Evolutionary conservation across 2,797 vertebrate species (phyloP).

Genomic region (Halcyon smyrnensis): DNA sequence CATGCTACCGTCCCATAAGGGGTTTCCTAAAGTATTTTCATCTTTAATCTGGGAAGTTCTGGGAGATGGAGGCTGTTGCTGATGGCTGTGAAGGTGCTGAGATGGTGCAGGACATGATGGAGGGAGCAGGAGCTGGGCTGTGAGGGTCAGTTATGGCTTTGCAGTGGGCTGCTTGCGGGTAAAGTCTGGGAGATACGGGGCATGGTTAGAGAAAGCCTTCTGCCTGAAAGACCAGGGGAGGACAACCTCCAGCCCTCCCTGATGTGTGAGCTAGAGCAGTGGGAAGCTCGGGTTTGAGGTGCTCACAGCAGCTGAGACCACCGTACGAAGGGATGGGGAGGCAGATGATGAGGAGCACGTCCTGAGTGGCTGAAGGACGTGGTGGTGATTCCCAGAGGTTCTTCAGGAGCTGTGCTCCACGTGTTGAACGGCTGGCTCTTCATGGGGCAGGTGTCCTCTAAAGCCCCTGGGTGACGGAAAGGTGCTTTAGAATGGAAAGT

Average conservation of each 20-base stretch:
- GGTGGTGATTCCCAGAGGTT: too few relatives aligned
- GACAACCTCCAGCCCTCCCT: not conserved
- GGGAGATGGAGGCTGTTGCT: not conserved
- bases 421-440: too few relatives aligned
- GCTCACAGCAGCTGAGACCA: not conserved
- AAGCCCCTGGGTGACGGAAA: too few relatives aligned
- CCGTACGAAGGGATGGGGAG: too few relatives aligned
- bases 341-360: not conserved
- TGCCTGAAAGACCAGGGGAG: not conserved
- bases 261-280: accelerated
- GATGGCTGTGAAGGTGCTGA: not conserved
- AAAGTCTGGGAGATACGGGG: not conserved
- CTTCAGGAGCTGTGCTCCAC: too few relatives aligned
- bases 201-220: not conserved
- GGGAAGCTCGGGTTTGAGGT: not conserved
- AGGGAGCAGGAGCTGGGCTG: not conserved
- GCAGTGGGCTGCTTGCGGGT: not conserved
- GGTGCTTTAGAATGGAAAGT: too few relatives aligned
- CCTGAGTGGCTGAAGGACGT: too few relatives aligned
- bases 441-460: too few relatives aligned
- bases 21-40: not conserved
- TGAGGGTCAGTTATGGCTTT: accelerated
- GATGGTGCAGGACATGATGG: accelerated
- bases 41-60: not conserved
- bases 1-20: not conserved